Percentiles rank a stretch among this genome's conserved stretches.
phyloP scores from a whole-genome alignment of 2,113 vertebrate species.

The Chionodraco myersi region DNA sequence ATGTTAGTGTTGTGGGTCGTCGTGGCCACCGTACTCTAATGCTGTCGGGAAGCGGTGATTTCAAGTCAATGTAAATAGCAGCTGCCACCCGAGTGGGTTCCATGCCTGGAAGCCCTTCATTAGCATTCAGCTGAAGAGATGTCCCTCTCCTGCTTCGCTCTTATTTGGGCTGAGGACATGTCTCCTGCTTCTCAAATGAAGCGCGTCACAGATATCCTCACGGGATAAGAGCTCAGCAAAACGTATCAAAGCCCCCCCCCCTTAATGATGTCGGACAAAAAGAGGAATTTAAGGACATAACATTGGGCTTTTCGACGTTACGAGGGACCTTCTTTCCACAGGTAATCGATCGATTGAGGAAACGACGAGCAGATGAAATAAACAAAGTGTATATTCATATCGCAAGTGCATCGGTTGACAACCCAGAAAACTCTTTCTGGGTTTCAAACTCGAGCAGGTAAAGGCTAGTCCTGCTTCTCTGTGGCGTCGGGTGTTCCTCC shows the following conservation, averaged over 20 bases:
- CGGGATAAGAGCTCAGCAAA: constrained; percentile 47
- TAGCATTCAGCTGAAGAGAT: constrained; percentile 56
- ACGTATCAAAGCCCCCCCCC: constrained; percentile 59
- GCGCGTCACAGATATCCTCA: constrained; percentile 54
- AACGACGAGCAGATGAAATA: neutral
- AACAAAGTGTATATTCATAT: neutral
- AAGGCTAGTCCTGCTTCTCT: constrained; percentile 49
- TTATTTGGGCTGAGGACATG: constrained; percentile 55
- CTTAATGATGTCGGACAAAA: no score
- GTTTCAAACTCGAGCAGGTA: constrained; percentile 17
- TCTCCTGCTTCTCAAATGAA: constrained; percentile 39
- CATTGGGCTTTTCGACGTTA: no score
- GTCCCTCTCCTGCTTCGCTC: constrained; percentile 40
- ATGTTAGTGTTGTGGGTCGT: no score
- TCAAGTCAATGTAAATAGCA: constrained; percentile 28
- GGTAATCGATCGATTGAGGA: neutral
- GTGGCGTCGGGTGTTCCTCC: constrained; percentile 47
- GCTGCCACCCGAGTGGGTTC: constrained; percentile 27
- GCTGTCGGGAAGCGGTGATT: neutral
- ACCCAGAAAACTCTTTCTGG: neutral
- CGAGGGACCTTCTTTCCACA: no score
- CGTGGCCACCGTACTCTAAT: neutral
- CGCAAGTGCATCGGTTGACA: neutral
- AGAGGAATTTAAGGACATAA: no score
- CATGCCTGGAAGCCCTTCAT: constrained; percentile 35